Percentiles rank a stretch among this genome's conserved stretches.
Evolutionary conservation across 2,888 invertebrate genomes (phyloP).

Genomic region (Amaurobius ferox): DNA sequence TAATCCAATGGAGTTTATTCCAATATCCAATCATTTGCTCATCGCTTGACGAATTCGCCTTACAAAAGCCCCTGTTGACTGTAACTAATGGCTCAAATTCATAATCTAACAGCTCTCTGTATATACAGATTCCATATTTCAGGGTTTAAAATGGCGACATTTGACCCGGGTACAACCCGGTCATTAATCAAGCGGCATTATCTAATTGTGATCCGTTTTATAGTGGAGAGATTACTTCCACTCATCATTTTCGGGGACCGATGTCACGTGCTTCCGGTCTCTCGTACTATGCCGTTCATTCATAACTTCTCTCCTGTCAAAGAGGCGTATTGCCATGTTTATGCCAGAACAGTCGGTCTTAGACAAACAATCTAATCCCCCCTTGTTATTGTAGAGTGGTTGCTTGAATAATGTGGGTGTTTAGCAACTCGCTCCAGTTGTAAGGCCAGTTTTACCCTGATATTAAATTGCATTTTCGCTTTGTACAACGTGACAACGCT

Average conservation of each 20-base stretch:
- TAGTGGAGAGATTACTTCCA: constrained; percentile 65
- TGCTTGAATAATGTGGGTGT: constrained; percentile 24
- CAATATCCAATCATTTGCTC: constrained; percentile 36
- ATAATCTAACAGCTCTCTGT: constrained; percentile 46
- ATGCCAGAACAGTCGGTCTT: constrained; percentile 30
- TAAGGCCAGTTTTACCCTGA: constrained; percentile 7
- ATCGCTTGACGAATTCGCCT: constrained; percentile 15
- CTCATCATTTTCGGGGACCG: constrained; percentile 49
- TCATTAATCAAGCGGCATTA: constrained; percentile 65
- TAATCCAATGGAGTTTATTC: no score
- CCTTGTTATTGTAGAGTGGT: constrained; percentile 15
- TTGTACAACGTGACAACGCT: neutral
- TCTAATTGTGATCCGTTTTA: constrained; percentile 70
- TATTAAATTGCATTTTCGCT: constrained; percentile 12
- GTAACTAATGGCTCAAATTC: constrained; percentile 50
- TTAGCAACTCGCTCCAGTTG: neutral
- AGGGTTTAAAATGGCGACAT: constrained; percentile 50
- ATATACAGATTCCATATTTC: constrained; percentile 62
- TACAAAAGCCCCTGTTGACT: constrained; percentile 44
- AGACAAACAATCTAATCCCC: constrained; percentile 27
- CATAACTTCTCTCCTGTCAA: constrained; percentile 27
- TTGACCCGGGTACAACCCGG: constrained; percentile 35
- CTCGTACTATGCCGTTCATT: constrained; percentile 36
- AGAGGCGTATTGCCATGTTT: constrained; percentile 32
- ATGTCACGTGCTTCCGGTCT: constrained; percentile 61